These are phyloP conservation scores for Butorides virescens DNA, from an alignment of 2,113 vertebrate species.

Conservation along the genomic window DNA sequence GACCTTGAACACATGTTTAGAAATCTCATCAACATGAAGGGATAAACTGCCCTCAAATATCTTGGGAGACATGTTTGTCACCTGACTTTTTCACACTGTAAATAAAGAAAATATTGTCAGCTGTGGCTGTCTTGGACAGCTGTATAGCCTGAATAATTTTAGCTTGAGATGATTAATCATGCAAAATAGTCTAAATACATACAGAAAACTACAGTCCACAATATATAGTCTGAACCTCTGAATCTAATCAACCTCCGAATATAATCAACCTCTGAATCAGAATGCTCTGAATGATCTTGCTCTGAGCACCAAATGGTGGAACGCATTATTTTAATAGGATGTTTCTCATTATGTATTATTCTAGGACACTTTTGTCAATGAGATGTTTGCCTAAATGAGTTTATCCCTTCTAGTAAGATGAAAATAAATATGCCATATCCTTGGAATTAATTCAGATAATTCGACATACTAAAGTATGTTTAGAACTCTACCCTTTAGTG, in stretches of 20 bases:
- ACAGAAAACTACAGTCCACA: not conserved
- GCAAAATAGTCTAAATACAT: not conserved
- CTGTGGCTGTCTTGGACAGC: not conserved
- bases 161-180: not conserved
- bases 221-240: not conserved
- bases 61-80: not conserved
- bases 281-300: not conserved
- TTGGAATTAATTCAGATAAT: constrained; percentile 7
- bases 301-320: not conserved
- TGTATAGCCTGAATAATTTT: not conserved
- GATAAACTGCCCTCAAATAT: not conserved
- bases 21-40: not conserved
- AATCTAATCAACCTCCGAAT: not conserved
- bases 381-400: constrained; percentile 11
- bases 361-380: not conserved
- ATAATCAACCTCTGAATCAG: not conserved
- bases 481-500: not conserved
- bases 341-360: not conserved
- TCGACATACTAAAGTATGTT: not conserved
- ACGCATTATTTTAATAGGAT: not conserved
- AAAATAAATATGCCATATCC: not conserved
- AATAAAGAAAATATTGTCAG: not conserved
- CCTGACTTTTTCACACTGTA: not conserved
- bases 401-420: not conserved
- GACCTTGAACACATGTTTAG: not conserved